Conservation (phyloP, 2,888 invertebrate species). For the Beris morrisii region DNA sequence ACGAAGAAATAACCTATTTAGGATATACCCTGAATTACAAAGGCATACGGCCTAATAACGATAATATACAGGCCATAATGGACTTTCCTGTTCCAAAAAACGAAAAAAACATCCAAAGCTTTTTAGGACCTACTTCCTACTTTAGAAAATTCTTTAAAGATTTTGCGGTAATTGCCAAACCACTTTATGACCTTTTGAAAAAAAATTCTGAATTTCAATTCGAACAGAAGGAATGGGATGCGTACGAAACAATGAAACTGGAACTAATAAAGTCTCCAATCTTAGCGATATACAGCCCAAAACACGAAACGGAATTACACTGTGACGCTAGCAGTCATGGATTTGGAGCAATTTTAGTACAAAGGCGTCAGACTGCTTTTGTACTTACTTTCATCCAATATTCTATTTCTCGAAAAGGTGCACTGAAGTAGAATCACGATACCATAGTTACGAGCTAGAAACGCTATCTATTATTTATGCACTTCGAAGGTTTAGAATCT, state of each 20-base stretch:
- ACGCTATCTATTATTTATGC: conserved; percentile 44
- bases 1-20: not conserved
- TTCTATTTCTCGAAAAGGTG: too few species aligned
- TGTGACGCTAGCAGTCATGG: conserved; percentile 2
- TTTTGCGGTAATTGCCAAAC: conserved; percentile 41
- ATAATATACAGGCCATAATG: not conserved
- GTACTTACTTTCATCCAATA: too few species aligned
- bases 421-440: conserved; percentile 44
- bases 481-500: conserved; percentile 42
- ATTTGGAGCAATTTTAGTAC: too few species aligned
- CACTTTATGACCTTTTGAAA: conserved; percentile 42
- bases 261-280: not conserved
- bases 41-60: not conserved
- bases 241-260: conserved; percentile 25
- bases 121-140: conserved; percentile 10
- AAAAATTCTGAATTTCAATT: conserved; percentile 33
- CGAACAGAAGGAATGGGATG: conserved; percentile 28
- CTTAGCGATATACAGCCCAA: conserved; percentile 2
- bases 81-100: not conserved
- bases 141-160: conserved; percentile 37
- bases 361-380: too few species aligned
- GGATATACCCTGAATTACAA: not conserved
- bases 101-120: not conserved
- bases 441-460: conserved; percentile 47
- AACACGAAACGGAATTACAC: not conserved